Base-by-base conservation (phyloP, 2,113 vertebrate genomes). In the Lepisosteus osseus region DNA sequence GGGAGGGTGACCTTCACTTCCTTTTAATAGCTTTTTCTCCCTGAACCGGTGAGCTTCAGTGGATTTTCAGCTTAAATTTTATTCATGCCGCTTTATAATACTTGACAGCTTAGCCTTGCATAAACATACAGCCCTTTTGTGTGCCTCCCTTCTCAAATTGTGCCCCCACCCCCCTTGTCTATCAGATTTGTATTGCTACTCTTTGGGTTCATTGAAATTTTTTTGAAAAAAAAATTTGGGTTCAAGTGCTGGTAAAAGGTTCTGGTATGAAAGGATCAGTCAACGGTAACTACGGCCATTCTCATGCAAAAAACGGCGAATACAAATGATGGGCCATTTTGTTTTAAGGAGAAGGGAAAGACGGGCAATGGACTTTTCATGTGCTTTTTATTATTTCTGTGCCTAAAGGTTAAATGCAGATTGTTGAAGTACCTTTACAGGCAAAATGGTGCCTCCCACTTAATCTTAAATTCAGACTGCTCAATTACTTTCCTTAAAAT, bases 1-100 rank as follows among this genome's bases (percentile, higher is more conserved):
- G 92, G 93, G 90, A 89, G 93, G 92, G 93, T 97, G 96, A 97
- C 95, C 95, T 97, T 97, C 94, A 95, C 95, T 94, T 93, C 93
- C 92, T 92, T 91, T 87, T 94, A 92, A 92, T 93, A 94, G 92
- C 89, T 93, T 89, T 89, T 92, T 75, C 87, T 90, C 88, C 83
- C 86, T 86, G 86, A 94, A 95, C 94, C 89, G 82, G 89, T 92
- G 91, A 93, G 92, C 92, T 92, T 92, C 92, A 91, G 91, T 95
- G 90, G 89, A 92, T 92, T 94, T 94, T 91, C 87, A 89, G 90
- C 90, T 93, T 92, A 94, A 88, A 88, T 93, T 93, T 93, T 92
- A 89, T 93, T 92, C 90, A 92, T 85, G 89, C 88, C 86, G 89
- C 86, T 92, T 94, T 93, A 93, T 90, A 94, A 88, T 87, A 91